Evolutionary conservation across 2,888 invertebrate genomes (phyloP).

Genomic region (Globia sparganii): DNA sequence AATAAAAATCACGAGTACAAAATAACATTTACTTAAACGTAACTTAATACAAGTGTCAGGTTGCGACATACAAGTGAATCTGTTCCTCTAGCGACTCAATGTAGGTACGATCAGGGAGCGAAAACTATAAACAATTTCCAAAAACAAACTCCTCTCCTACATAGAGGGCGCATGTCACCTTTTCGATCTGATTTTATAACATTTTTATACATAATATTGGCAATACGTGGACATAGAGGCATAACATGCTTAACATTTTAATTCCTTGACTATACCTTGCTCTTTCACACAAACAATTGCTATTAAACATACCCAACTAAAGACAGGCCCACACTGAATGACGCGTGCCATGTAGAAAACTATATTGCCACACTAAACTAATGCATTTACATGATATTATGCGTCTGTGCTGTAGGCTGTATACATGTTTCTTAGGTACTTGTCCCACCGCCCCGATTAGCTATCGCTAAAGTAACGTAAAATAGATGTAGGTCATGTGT

Average conservation of each 20-base stretch:
- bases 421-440: background rate
- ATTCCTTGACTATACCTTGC: background rate
- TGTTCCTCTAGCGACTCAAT: conserved; percentile 46
- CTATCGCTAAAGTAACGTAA: too few relatives aligned
- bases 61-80: conserved; percentile 54
- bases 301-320: background rate
- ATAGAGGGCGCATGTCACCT: background rate
- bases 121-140: background rate
- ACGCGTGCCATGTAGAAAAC: background rate
- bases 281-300: background rate
- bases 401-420: background rate
- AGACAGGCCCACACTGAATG: conserved; percentile 18
- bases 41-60: conserved; percentile 62
- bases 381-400: background rate
- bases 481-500: background rate
- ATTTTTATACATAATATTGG: background rate
- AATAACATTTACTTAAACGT: conserved; percentile 74
- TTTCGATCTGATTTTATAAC: background rate
- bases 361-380: background rate
- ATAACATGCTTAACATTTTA: conserved; percentile 5
- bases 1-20: conserved; percentile 68
- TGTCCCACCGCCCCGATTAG: background rate
- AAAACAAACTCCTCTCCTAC: background rate
- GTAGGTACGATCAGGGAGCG: background rate
- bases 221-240: background rate